These are phyloP conservation scores for Polylopha cassiicola DNA, from an alignment of 2,888 invertebrate species.

Conservation along the genomic window DNA sequence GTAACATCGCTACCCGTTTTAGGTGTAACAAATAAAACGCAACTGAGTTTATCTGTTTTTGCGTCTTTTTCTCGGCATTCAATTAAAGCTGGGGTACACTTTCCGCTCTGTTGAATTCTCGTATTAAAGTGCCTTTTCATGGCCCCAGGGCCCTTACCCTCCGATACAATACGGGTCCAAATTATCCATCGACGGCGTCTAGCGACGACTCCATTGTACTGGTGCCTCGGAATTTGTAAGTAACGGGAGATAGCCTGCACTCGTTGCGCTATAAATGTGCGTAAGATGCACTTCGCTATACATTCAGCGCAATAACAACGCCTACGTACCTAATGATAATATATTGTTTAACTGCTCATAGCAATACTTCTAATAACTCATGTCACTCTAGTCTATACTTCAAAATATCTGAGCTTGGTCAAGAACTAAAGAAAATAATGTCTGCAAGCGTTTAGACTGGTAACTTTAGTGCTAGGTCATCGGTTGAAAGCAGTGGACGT, in stretches of 20 bases:
- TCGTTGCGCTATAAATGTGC: conserved; percentile 44
- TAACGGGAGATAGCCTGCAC: conserved; percentile 62
- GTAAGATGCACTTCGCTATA: conserved; percentile 56
- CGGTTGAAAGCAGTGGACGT: too few relatives aligned
- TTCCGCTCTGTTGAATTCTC: conserved; percentile 45
- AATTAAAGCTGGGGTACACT: conserved; percentile 50
- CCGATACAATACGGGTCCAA: conserved; percentile 54
- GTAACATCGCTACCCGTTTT: conserved; percentile 28
- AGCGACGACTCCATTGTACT: conserved; percentile 51
- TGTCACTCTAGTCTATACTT: too few relatives aligned
- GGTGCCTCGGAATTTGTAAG: conserved; percentile 53
- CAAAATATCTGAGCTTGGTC: too few relatives aligned
- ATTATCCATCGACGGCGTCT: conserved; percentile 54
- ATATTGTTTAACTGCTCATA: conserved; percentile 16
- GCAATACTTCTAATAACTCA: conserved; percentile 10
- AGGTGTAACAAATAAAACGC: conserved; percentile 37
- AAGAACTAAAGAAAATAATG: too few relatives aligned
- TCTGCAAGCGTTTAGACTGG: too few relatives aligned
- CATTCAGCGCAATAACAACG: conserved; percentile 28
- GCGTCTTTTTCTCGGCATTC: conserved; percentile 43
- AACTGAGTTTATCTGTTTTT: conserved; percentile 47
- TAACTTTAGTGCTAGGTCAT: too few relatives aligned
- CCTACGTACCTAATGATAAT: conserved; percentile 10
- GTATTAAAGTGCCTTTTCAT: conserved; percentile 43
- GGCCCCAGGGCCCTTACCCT: conserved; percentile 41